These are phyloP conservation scores for Galleria mellonella DNA, from an alignment of 1,140 invertebrate genomes.

Conservation along the genomic window DNA sequence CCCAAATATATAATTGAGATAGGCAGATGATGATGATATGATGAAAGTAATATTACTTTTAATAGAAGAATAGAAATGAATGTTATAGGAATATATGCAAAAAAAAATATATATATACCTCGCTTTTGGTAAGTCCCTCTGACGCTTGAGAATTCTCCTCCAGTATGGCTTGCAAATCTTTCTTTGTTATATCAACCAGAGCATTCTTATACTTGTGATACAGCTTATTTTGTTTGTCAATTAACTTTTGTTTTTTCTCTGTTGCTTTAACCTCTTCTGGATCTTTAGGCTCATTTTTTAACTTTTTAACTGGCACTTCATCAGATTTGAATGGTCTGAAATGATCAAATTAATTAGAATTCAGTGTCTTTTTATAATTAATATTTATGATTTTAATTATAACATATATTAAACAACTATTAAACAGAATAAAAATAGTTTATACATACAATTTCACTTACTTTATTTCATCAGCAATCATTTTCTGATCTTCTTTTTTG, in stretches of 20 bases:
- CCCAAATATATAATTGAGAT: no score
- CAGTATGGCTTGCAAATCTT: constrained; percentile 79
- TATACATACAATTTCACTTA: constrained; percentile 65
- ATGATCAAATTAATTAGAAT: neutral
- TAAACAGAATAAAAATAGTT: neutral
- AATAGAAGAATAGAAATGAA: no score
- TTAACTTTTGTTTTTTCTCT: constrained; percentile 70
- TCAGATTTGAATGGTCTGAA: constrained; percentile 75
- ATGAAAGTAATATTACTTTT: no score
- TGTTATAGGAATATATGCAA: neutral
- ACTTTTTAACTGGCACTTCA: constrained; percentile 79
- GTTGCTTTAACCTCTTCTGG: constrained; percentile 66
- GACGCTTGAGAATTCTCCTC: constrained; percentile 83
- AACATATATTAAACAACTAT: constrained; percentile 2
- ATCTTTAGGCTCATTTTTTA: constrained; percentile 78
- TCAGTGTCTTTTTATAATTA: no score
- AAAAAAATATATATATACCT: constrained; percentile 64
- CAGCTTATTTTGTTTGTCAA: constrained; percentile 86
- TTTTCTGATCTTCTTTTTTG: constrained; percentile 83
- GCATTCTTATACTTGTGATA: constrained; percentile 82
- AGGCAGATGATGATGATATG: no score
- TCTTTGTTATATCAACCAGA: constrained; percentile 74
- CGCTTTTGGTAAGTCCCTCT: constrained; percentile 69
- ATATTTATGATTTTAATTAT: no score
- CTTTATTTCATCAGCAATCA: constrained; percentile 81